Evolutionary conservation across 1,140 invertebrate species (phyloP).

Genomic region (Dinothrombium tinctorium): DNA sequence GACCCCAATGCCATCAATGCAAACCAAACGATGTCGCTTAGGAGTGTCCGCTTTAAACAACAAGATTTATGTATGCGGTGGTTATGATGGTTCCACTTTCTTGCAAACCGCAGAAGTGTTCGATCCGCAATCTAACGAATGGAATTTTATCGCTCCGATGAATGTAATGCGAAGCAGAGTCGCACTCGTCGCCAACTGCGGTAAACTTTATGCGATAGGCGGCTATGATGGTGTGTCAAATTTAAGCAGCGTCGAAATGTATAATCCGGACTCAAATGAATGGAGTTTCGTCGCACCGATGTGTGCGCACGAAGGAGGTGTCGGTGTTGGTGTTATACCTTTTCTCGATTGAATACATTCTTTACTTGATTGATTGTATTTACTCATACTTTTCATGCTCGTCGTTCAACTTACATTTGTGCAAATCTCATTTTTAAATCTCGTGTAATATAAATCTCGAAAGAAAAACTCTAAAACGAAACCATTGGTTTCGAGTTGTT

Average conservation of each 20-base stretch:
- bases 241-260: constrained; percentile 83
- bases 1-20: constrained; percentile 92
- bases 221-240: constrained; percentile 92
- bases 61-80: constrained; percentile 58
- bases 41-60: constrained; percentile 87
- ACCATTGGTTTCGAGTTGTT: too few species aligned
- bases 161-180: constrained; percentile 84
- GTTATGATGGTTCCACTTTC: constrained; percentile 58
- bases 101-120: constrained; percentile 51
- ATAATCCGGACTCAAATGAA: constrained; percentile 53
- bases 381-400: too few species aligned
- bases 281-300: constrained; percentile 66
- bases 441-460: too few species aligned
- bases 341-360: too few species aligned
- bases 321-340: constrained; percentile 75
- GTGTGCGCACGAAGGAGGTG: constrained; percentile 40
- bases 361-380: too few species aligned
- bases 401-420: too few species aligned
- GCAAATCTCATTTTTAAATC: too few species aligned
- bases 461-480: too few species aligned
- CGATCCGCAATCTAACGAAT: constrained; percentile 46
- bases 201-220: constrained; percentile 91
- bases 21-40: constrained; percentile 73
- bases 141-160: constrained; percentile 61
- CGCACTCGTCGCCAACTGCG: constrained; percentile 92